A percentile compares a stretch with the other conserved stretches of the same genome.
phyloP scores from a whole-genome alignment of 2,888 invertebrate species.

The Eremobia ochroleuca region DNA sequence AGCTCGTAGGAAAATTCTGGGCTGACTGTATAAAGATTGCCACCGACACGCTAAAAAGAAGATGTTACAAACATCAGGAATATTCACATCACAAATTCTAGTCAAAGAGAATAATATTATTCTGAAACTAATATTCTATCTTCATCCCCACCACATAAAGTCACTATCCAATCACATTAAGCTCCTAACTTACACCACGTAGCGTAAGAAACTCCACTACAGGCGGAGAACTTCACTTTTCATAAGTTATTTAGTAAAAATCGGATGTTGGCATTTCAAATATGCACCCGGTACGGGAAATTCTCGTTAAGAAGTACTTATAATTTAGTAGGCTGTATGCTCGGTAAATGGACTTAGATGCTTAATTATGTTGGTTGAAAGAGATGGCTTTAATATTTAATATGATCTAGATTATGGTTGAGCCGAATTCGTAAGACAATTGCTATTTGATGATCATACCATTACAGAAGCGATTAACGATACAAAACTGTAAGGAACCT shows the following conservation, averaged over 20 bases:
- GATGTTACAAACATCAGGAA: neutral
- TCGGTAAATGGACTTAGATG: conserved; percentile 1
- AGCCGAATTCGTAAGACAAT: neutral
- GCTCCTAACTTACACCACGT: conserved; percentile 35
- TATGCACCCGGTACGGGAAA: conserved; percentile 58
- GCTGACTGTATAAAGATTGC: neutral
- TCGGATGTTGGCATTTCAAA: conserved; percentile 59
- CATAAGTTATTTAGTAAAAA: conserved; percentile 69
- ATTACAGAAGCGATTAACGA: neutral
- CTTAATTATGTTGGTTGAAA: neutral
- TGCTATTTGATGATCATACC: neutral
- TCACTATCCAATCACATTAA: conserved; percentile 2
- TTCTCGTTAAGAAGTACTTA: conserved; percentile 31
- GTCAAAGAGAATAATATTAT: neutral
- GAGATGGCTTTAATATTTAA: conserved; percentile 1
- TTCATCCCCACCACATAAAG: neutral
- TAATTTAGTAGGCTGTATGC: conserved; percentile 41
- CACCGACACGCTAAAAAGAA: neutral
- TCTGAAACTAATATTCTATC: neutral
- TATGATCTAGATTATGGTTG: neutral
- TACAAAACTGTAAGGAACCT: neutral
- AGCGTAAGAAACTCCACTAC: conserved; percentile 52
- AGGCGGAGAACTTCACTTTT: conserved; percentile 65
- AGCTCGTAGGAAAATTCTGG: neutral
- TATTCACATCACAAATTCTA: neutral